Evolutionary conservation across 2,113 vertebrate genomes (phyloP).

Genomic region (Thymallus thymallus): DNA sequence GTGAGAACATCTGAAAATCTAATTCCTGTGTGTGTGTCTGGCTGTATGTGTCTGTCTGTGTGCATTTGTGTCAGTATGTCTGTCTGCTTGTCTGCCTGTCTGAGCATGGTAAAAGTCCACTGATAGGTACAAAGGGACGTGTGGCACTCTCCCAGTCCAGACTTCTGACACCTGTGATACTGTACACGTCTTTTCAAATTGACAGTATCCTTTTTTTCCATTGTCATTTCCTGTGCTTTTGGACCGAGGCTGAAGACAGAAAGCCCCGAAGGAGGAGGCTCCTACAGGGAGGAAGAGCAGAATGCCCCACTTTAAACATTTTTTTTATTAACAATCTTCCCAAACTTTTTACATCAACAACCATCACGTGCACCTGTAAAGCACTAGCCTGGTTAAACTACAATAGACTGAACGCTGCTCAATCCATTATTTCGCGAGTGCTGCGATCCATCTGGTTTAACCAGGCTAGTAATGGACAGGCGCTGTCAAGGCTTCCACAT

Average conservation of each 20-base stretch:
- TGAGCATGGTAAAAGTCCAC: not conserved
- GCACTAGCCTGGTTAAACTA: no score
- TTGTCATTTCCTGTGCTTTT: slow-evolving; percentile 46
- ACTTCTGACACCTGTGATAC: not conserved
- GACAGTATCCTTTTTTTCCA: slow-evolving; percentile 28
- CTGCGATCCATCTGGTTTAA: no score
- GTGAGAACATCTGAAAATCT: not conserved
- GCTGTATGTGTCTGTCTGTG: no score
- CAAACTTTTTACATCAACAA: no score
- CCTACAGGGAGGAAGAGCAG: no score
- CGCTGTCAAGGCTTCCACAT: slow-evolving; percentile 1
- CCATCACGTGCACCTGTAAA: no score
- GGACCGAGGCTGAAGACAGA: slow-evolving; percentile 28
- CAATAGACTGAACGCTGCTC: no score
- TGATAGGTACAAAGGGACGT: not conserved
- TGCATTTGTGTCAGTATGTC: not conserved
- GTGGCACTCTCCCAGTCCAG: not conserved
- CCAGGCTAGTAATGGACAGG: not conserved
- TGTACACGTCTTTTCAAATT: not conserved
- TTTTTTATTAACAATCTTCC: no score
- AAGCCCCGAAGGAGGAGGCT: not conserved
- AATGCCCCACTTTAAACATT: no score
- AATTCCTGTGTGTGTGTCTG: not conserved
- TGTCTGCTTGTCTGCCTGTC: not conserved
- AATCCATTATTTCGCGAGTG: no score